Evolutionary conservation across 2,113 vertebrate genomes (phyloP).

Genomic region (Poeciliopsis prolifica): DNA sequence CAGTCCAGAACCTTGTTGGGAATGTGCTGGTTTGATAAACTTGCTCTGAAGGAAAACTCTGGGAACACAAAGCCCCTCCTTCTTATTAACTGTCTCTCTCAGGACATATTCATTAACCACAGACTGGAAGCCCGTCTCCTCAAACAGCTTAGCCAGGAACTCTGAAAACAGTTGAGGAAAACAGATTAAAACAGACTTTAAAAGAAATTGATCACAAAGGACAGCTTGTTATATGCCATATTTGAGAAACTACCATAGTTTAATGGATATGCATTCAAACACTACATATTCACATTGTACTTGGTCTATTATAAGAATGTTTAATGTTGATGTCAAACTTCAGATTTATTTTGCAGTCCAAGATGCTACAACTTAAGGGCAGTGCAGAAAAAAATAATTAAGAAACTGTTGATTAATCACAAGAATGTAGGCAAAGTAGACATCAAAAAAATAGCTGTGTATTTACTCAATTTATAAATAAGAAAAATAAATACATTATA

Average conservation of each 20-base stretch:
- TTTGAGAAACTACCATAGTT: not conserved
- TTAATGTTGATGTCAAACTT: too few species aligned
- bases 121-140: conserved; percentile 78
- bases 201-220: not conserved
- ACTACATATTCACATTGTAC: too few species aligned
- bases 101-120: conserved; percentile 88
- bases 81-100: conserved; percentile 95
- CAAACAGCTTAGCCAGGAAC: conserved; percentile 85
- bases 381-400: not conserved
- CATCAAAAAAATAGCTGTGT: not conserved
- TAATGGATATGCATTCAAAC: not conserved
- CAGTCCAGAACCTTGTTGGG: not conserved
- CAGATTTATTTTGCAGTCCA: too few species aligned
- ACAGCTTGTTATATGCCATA: not conserved
- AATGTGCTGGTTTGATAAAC: conserved; percentile 82
- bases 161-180: conserved; percentile 72
- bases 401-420: not conserved
- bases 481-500: too few species aligned
- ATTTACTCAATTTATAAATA: too few species aligned
- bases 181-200: not conserved
- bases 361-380: not conserved
- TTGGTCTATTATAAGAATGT: too few species aligned
- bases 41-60: conserved; percentile 96
- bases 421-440: not conserved
- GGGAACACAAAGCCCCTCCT: conserved; percentile 89